Conservation (phyloP, 2,113 vertebrate genomes). For the Rhombomys opimus region DNA sequence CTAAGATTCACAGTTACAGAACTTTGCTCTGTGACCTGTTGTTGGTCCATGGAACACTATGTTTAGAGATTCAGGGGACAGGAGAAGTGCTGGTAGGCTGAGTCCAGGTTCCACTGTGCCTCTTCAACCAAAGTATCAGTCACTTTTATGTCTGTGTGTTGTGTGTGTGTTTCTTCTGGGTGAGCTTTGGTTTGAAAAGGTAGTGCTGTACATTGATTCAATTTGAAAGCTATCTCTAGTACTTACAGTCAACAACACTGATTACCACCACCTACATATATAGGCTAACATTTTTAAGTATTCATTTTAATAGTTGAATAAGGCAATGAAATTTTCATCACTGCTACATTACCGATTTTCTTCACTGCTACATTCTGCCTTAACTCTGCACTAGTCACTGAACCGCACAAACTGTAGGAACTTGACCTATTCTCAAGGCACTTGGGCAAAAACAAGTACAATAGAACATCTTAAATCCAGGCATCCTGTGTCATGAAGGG, state of each 20-base stretch:
- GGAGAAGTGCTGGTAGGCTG: background rate
- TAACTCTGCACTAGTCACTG: constrained; percentile 15
- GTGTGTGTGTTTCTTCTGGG: background rate
- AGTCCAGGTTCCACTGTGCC: rapidly evolving
- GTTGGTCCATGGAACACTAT: background rate
- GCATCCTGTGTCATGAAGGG: background rate
- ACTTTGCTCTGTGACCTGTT: background rate
- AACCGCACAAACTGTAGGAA: background rate
- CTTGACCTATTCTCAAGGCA: background rate
- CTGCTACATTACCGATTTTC: background rate
- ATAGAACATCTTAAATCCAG: background rate
- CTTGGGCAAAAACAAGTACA: background rate
- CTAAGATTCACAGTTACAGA: background rate
- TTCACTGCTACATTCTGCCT: background rate
- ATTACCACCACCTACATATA: background rate
- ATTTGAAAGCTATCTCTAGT: background rate
- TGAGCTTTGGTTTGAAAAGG: background rate
- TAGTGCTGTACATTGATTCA: background rate
- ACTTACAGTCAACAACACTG: background rate
- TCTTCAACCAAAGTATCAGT: background rate
- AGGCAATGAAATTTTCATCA: background rate
- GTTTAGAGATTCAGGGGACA: background rate
- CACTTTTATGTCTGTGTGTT: background rate
- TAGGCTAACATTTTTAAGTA: background rate
- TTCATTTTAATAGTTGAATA: background rate